These are phyloP conservation scores for Chionoecetes opilio DNA, from an alignment of 1,140 invertebrate genomes.

Conservation along the genomic window DNA sequence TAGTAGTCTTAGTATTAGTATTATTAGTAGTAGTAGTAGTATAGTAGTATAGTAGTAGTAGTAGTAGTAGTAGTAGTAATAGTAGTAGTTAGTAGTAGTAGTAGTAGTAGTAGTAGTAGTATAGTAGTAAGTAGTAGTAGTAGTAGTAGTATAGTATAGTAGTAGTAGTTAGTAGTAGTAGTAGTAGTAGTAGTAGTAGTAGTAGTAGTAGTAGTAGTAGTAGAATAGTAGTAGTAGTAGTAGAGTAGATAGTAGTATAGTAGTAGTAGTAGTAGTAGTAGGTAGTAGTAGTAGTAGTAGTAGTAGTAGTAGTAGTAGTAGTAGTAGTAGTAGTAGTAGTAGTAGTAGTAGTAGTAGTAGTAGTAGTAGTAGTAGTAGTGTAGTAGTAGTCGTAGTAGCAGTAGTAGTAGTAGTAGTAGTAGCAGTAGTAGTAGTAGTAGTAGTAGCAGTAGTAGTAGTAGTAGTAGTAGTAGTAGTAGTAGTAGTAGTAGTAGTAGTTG, in stretches of 20 bases:
- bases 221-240: background rate
- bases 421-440: no score
- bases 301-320: background rate
- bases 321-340: conserved; percentile 11
- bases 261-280: background rate
- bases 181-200: background rate
- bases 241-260: background rate
- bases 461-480: no score
- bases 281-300: background rate
- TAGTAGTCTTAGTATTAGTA: no score
- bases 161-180: background rate
- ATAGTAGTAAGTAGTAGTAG: background rate
- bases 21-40: no score
- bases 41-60: background rate
- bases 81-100: background rate
- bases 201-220: background rate
- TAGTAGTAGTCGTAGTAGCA: no score
- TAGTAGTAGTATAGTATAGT: background rate
- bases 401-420: no score
- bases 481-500: background rate
- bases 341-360: background rate
- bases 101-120: background rate
- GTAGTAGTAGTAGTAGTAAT: background rate
- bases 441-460: no score
- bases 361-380: background rate